Base-by-base conservation (phyloP, 2,888 invertebrate genomes). In the Lottia scabra region DNA sequence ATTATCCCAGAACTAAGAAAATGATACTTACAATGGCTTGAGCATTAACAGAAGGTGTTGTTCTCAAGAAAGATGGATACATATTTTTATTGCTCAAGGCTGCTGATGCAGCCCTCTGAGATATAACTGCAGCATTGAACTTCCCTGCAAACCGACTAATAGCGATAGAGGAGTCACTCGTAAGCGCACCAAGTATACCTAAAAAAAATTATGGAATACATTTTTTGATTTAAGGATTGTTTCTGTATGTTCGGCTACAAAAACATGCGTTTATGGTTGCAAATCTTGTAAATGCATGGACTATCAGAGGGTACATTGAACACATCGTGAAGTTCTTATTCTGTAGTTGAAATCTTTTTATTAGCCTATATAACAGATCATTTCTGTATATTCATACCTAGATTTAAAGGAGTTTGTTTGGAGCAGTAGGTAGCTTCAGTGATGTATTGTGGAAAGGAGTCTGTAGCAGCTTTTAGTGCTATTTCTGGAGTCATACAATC, bases 131-230 rank as follows among this genome's bases (percentile, higher is more conserved):
- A 13, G 91, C 90, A 65, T 90, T 86, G 82, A 92, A 91, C 16
- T 91, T 84, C 26, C 90, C 84, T 38, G 92, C 85, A 80, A 92
- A 87, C 72, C 90, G 90, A 1, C 92, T 92, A 26, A 92, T 81
- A 87, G 92, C 90, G 67, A 91, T 88, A 26, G 92, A 91, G 15
- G 92, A 91, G 27, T 91, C 90, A 70, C 92, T 92, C n/a, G 91
- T 90, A 75, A 91, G 90, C 0, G 91, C 91, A 1, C 92, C 92
- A 56, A 92, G 87, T 16, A 92, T 89, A 43, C 92, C 92, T 74
- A 91, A 88, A 67, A 38, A 8, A 10, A 6, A 38, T 38, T 10
- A 38, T 8, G 38, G n/a, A n/a, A n/a, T n/a, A n/a, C n/a, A n/a
- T 38, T 38, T 38, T 38, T 8, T 38, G 10, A 38, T 38, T 38